Conservation (phyloP, 2,797 vertebrate species). For the Darevskia nairensis region DNA sequence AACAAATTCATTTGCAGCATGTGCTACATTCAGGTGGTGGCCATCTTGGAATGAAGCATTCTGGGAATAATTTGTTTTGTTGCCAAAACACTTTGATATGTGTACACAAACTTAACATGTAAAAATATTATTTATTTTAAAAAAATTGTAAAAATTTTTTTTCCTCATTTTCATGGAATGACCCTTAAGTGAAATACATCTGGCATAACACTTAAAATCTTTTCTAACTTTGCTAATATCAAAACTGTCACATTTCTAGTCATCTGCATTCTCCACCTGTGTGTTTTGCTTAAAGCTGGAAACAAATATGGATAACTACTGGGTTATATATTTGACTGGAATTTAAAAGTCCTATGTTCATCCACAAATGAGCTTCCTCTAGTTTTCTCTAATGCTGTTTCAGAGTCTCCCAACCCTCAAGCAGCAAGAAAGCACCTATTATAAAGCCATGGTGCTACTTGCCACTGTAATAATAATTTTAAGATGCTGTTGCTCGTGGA, state of each 20-base stretch:
- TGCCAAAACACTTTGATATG: no score
- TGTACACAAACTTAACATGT: no score
- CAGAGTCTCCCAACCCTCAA: not conserved
- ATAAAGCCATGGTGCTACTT: not conserved
- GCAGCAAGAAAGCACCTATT: not conserved
- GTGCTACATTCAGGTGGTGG: no score
- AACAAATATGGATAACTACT: not conserved
- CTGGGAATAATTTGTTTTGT: no score
- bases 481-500: not conserved
- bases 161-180: no score
- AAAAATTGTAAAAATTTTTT: no score
- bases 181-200: not conserved
- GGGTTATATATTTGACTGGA: not conserved
- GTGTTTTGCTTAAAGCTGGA: not conserved
- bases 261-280: not conserved
- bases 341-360: not conserved
- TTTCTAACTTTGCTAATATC: not conserved
- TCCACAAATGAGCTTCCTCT: not conserved
- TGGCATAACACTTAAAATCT: not conserved
- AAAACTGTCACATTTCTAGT: not conserved
- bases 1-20: no score
- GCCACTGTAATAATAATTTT: not conserved
- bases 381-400: not conserved
- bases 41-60: no score
- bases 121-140: no score